Evolutionary conservation across 2,113 vertebrate species (phyloP).

Genomic region (Vidua chalybeata): DNA sequence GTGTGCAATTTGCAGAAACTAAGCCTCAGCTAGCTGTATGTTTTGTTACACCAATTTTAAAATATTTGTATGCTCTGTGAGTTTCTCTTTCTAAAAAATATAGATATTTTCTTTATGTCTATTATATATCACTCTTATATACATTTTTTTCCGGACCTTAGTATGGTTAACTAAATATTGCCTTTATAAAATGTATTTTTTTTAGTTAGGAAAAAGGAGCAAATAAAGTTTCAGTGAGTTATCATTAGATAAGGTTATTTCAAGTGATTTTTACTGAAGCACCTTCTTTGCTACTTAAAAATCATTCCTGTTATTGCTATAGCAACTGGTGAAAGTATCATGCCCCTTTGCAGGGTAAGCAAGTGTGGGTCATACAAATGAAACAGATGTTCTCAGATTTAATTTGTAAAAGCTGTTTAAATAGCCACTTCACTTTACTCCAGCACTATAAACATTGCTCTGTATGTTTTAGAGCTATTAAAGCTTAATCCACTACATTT

Average conservation of each 20-base stretch:
- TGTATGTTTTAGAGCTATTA: not conserved
- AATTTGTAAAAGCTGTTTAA: conserved; percentile 53
- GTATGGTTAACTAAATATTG: not conserved
- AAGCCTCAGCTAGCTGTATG: not conserved
- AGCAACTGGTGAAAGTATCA: conserved; percentile 32
- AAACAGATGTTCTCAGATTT: conserved; percentile 26
- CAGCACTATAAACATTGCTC: not conserved
- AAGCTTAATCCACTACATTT: not conserved
- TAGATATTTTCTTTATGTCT: not conserved
- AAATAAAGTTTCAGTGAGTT: not conserved
- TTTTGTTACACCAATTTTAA: not conserved
- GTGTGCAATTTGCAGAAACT: not conserved
- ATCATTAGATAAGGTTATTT: conserved; percentile 16
- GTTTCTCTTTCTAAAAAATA: not conserved
- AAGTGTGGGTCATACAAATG: conserved; percentile 29
- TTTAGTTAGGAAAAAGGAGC: not conserved
- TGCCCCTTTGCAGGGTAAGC: conserved; percentile 24
- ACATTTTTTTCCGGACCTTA: not conserved
- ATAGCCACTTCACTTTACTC: conserved; percentile 33
- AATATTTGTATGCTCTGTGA: not conserved
- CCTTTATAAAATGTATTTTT: not conserved
- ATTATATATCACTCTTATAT: not conserved
- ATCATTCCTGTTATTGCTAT: conserved; percentile 43
- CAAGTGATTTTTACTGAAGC: not conserved
- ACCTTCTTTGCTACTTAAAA: conserved; percentile 46